Base-by-base conservation (phyloP, 1,140 invertebrate genomes). In the Berghia stephanieae region DNA sequence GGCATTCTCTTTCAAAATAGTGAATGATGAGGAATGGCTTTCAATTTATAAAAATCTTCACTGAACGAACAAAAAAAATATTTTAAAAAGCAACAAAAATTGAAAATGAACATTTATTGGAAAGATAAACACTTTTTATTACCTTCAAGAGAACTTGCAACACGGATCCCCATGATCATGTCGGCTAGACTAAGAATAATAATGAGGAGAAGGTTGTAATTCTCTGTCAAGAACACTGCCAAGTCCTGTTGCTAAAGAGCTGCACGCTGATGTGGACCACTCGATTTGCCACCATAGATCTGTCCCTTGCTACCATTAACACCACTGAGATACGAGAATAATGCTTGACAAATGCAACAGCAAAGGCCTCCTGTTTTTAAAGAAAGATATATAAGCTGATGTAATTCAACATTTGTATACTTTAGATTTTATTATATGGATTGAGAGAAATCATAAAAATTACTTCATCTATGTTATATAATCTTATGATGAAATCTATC, bases 191-290 rank as follows among this genome's bases (percentile, higher is more conserved):
- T 96, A 36, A 96, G 93, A 67, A 98, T 95, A 94, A 99, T 97
- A 1, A 98, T 95, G 86, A 97, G 95, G 27, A 99, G 91, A 38
- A 99, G 90, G 84, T 96, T 94, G 52, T 96, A 91, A 82, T 97
- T 93, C 81, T 97, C 93, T 16, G 96, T 95, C 94, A 98, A 98
- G 84, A 94, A 92, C 27, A 95, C 90, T 1, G 97, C 96, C 5
- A 98, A 90, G 44, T 93, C 93, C 90, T 98, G 87, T 98, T 98
- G 79, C 95, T 96, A 89, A 99, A 98, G 57, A 99, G 89, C 89
- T 95, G 97, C 3, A 99, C 97, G 86, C 95, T 97, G 86, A 99
- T 97, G 88, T 99, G 97, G 0, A 99, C 97, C 4, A 99, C 96
- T 67, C 96, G 92, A 90, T 98, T 98, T 78, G 96, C 96, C 2